These are phyloP conservation scores for Cacatua alba DNA, from an alignment of 2,113 vertebrate species.

Conservation along the genomic window DNA sequence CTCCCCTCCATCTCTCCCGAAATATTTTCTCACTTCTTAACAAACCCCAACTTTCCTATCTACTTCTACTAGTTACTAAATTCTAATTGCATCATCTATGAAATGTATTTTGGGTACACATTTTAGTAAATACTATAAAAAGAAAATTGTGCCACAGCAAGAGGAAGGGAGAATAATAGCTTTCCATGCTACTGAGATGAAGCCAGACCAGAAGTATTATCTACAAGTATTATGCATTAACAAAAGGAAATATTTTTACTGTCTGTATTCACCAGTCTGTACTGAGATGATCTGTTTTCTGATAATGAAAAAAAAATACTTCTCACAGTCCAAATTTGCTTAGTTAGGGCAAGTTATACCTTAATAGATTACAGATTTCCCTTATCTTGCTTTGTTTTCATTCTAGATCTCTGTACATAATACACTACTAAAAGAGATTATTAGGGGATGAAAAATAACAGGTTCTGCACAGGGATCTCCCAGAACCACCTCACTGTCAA, in stretches of 20 bases:
- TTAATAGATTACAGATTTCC: not conserved
- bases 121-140: not conserved
- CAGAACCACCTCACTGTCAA: not conserved
- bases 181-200: not conserved
- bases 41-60: not conserved
- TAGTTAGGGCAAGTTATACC: not conserved
- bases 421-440: not conserved
- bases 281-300: not conserved
- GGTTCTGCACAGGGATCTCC: not conserved
- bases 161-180: not conserved
- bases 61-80: not conserved
- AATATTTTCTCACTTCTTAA: not conserved
- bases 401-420: not conserved
- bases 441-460: not conserved
- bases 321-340: not conserved
- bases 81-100: not conserved
- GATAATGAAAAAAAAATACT: not conserved
- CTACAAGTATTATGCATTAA: not conserved
- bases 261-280: not conserved
- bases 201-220: not conserved
- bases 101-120: not conserved
- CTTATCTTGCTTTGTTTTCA: not conserved
- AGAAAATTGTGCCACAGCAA: not conserved
- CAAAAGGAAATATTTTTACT: not conserved
- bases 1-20: not conserved